Percentiles rank a stretch among this genome's conserved stretches.
Evolutionary conservation across 2,888 invertebrate genomes (phyloP).

Genomic region (Cybosia mesomella): DNA sequence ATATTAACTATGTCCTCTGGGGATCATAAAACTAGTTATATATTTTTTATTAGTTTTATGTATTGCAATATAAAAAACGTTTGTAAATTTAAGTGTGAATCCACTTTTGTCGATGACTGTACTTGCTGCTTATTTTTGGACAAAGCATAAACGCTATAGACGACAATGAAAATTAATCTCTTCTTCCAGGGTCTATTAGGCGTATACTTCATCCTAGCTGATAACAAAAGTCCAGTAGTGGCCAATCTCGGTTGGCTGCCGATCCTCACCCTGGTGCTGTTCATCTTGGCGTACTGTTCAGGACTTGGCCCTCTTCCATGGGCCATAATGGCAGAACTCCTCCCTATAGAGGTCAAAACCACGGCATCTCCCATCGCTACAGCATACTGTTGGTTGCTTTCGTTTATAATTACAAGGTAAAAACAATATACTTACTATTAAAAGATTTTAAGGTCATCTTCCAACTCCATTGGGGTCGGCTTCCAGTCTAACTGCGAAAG

Average conservation of each 20-base stretch:
- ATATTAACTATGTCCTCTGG: too few relatives aligned
- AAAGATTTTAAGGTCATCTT: too few relatives aligned
- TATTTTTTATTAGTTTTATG: too few relatives aligned
- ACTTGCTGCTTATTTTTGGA: too few relatives aligned
- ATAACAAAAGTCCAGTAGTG: slow-evolving; percentile 71
- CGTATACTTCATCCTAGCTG: slow-evolving; percentile 88
- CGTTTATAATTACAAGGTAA: slow-evolving; percentile 91
- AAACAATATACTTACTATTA: neutral
- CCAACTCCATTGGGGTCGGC: too few relatives aligned
- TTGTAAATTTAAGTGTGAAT: too few relatives aligned
- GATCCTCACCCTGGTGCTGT: slow-evolving; percentile 89
- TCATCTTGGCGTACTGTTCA: slow-evolving; percentile 91
- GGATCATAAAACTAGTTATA: too few relatives aligned
- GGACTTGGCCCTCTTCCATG: slow-evolving; percentile 93
- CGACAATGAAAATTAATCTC: neutral
- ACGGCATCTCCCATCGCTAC: slow-evolving; percentile 92
- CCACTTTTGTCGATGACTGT: too few relatives aligned
- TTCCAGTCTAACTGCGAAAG: too few relatives aligned
- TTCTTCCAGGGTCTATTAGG: slow-evolving; percentile 85
- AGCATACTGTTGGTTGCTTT: slow-evolving; percentile 91
- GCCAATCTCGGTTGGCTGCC: slow-evolving; percentile 89
- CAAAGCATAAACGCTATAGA: too few relatives aligned
- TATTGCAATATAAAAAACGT: too few relatives aligned
- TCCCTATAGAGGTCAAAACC: slow-evolving; percentile 92
- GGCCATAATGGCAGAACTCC: slow-evolving; percentile 94